Base-by-base conservation (phyloP, 1,140 invertebrate species). In the Neelides sp. region DNA sequence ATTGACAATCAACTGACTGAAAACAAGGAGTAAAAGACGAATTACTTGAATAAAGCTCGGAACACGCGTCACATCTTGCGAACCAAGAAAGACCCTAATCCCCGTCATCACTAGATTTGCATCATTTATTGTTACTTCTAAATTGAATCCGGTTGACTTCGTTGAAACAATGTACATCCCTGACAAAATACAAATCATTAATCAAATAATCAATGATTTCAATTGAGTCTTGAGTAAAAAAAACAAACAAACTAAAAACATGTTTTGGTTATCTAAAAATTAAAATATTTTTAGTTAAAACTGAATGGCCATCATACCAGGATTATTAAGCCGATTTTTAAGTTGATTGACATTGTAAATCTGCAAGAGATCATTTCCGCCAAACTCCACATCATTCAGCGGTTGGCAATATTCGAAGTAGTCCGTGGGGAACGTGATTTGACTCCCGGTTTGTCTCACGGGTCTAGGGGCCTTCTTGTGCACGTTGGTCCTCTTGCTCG, bases 331-430 rank as follows among this genome's bases (percentile, higher is more conserved):
- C 30, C 93, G 73, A 58, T 91, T 82, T 68, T 96, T 97, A 2
- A 97, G 76, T 66, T 97, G 93, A n/a, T 82, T 78, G 0, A 81
- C 78, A 64, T 95, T 96, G 63, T 98, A 97, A 34, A 96, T 82
- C 71, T 97, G 90, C 0, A 97, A 68, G 1, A 97, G 67, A 71
- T 97, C 94, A 67, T 91, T 92, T 2, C 94, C 93, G 20, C 90
- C 91, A 66, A 87, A 95, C 66, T 96, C 93, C 1, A 96, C 79
- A 59, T 97, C 92, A 61, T 80, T 84, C 75, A 95, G 79, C 7
- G 78, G 74, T 50, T 82, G 80, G 65, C 90, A 95, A 64, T 93
- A 85, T 68, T 98, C 93, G 67, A 97, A 97, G 70, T 95, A 97
- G 65, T 98, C 93, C 20, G 94, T 81, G 0, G 92, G 88, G 64